Evolutionary conservation across 2,888 invertebrate genomes (phyloP), one percentile per base, ranked within the genome.

Genomic region (Lithodes maja): DNA sequence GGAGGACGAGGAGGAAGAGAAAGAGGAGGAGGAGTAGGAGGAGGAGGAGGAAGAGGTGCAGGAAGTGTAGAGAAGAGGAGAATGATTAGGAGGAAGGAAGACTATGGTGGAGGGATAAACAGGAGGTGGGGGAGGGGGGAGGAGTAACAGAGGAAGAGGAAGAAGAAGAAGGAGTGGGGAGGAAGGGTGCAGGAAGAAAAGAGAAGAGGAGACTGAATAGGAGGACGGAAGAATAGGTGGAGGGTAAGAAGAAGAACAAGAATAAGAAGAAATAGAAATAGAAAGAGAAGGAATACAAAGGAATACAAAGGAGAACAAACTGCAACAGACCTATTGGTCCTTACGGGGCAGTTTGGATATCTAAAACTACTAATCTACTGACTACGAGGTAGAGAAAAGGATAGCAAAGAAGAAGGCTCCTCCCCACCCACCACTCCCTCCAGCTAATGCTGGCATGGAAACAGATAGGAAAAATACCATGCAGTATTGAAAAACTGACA

Each of bases 211-310:
- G 69, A 33, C 15, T 33, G 52, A 12, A 82, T 15, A 33, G 33
- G 52, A 52, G 68, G 68, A 68, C 15, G 15, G 61, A 82, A 55
- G 49, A 68, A 74, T 93, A 92, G 88, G 80, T 49, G 75, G 78
- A 61, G 90, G 87, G 92, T 91, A 92, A 54, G 61, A n/a, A 61
- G 15, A 54, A 7, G 50, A 49, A 75, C n/a, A 50, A 78, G 49
- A 33, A 61, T 49, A 49, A 83, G 68, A 82, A 68, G 77, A 85
- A 75, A 89, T 79, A 86, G 75, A 81, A 55, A 69, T 61, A 61
- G 54, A 2, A 69, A 50, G 85, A 80, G 33, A 77, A 61, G 53
- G 61, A 77, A n/a, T n/a, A n/a, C n/a, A n/a, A n/a, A 74, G 50
- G 82, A 82, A 55, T 17, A 50, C 7, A 68, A 55, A 55, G 52